Base-by-base conservation (phyloP, 2,113 vertebrate species). In the Syngnathus typhle region DNA sequence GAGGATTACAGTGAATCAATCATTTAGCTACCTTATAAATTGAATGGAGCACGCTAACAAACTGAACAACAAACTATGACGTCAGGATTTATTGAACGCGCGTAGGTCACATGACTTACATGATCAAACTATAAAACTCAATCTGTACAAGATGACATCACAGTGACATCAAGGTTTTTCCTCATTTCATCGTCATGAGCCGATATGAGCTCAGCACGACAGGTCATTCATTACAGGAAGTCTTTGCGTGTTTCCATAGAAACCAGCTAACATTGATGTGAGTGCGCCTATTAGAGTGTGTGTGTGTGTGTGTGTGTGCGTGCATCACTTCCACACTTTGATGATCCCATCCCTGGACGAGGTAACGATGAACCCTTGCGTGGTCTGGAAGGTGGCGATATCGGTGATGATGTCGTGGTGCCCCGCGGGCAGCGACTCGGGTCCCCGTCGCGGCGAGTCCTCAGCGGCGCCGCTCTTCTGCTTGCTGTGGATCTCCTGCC, bases 321-420 rank as follows among this genome's bases (percentile, higher is more conserved):
- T 8, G 38, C 37, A 0, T 91, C 84, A 99, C 76, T 99, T 99
- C 97, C 97, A 99, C 16, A 99, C 97, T 87, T 98, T 99, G 68
- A 99, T 95, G 23, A 98, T 98, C 12, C 97, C 97, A 70, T 99
- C 97, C 73, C 96, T 90, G 62, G 97, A 99, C 0, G 96, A 95
- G 2, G 96, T 98, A 67, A 98, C 94, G 70, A 99, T 98, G 90
- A 98, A 98, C 65, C 96, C 97, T 86, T 99, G 97, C 0, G 96
- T 98, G 2, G 96, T 98, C 91, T 98, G 96, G 82, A 98, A 99
- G 61, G 96, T 97, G 49, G 95, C 95, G 0, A 99, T 90, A 78
- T 98, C 97, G 0, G 96, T 99, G 85, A 99, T 95, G 78, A 98
- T 98, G 81, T 99, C 97, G 5, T 99, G 97, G 69, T 98, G 97